Base-by-base conservation (phyloP, 2,113 vertebrate genomes). In the Pterophyllum scalare region DNA sequence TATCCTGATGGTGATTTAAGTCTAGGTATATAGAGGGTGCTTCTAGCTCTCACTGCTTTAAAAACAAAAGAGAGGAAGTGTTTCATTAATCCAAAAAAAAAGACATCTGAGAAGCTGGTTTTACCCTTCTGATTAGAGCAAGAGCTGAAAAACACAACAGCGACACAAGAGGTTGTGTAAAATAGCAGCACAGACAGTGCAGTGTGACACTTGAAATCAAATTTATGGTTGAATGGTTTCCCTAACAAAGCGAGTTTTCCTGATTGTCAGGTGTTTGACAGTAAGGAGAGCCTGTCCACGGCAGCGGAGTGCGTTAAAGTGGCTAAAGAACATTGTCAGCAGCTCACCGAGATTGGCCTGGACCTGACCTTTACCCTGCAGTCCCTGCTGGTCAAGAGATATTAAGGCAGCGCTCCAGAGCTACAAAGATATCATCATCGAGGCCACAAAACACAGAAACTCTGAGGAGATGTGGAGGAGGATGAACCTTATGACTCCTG, bases 401-500 rank as follows among this genome's bases (percentile, higher is more conserved):
- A 96, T 99, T 90, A 97, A 96, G 87, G 97, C 96, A 1, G 98
- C 96, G 17, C 93, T 99, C 52, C 97, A 96, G 83, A 97, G 97
- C 94, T 98, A 98, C 94, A 99, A 99, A 77, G 98, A 99, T 84
- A 97, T 99, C 89, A 98, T 99, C 91, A 98, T 99, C 0, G 98
- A 99, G 81, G 98, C 98, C 92, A 99, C 98, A 31, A 99, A 98
- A 80, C 98, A 99, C 86, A 97, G 98, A 14, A 99, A 99, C 95
- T 99, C 98, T 0, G 98, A 99, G 93, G 98, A 99, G 95, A 98
- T 99, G 98, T 99, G 98, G 98, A 95, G 98, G 20, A 96, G 89
- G 87, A 99, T 99, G 98, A 99, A 99, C 92, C 93, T 99, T 59
- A 99, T 99, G 98, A 99, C 98, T 2, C 98, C 98, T 0, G 98